phyloP scores from a whole-genome alignment of 1,140 invertebrate species.

The Euwallacea similis region DNA sequence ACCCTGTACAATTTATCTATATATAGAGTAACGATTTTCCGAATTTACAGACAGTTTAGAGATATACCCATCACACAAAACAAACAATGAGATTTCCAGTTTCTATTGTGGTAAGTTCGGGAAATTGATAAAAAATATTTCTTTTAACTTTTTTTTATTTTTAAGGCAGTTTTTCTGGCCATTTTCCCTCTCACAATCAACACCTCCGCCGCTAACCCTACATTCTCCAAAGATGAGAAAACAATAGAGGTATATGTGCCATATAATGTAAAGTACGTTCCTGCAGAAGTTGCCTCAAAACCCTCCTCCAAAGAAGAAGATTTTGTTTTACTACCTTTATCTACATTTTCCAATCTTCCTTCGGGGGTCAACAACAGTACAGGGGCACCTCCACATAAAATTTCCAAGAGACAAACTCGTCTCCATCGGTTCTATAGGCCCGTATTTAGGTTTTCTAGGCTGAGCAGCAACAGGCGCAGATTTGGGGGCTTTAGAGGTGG shows the following conservation, averaged over 20 bases:
- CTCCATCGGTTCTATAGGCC: neutral
- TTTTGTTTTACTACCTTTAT: neutral
- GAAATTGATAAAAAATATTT: no score
- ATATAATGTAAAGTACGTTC: neutral
- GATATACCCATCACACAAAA: no score
- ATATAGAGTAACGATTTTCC: no score
- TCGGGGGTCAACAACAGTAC: neutral
- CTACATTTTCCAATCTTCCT: neutral
- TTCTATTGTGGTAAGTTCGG: no score
- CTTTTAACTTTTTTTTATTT: no score
- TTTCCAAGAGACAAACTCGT: neutral
- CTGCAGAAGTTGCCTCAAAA: neutral
- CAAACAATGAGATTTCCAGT: no score
- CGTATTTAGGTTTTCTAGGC: neutral
- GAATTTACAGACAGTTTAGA: no score
- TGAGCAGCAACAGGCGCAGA: neutral
- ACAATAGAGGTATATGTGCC: neutral
- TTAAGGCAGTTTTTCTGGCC: no score
- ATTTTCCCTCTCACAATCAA: no score
- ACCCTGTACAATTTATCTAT: no score
- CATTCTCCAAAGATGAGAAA: neutral
- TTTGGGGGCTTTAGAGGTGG: neutral
- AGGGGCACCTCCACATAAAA: neutral
- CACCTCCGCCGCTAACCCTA: no score
- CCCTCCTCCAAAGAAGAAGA: neutral